These are phyloP conservation scores for Eurypyga helias DNA, from an alignment of 2,113 vertebrate species.

Conservation along the genomic window DNA sequence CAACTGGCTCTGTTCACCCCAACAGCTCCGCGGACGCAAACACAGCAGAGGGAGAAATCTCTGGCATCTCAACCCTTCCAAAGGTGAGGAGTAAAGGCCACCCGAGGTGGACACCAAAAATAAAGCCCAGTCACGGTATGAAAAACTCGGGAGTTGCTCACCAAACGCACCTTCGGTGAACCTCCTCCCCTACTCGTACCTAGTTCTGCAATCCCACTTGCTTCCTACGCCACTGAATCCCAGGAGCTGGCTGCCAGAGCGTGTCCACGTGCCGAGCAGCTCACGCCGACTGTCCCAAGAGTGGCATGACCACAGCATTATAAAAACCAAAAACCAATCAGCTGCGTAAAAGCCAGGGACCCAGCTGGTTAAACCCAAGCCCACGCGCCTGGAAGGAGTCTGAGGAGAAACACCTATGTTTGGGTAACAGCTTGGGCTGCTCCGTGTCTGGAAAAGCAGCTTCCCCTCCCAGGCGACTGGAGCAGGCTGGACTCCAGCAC, in stretches of 20 bases:
- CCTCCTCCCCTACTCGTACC: rapidly evolving
- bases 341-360: not conserved
- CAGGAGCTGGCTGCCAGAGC: not conserved
- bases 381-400: too few species aligned
- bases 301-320: not conserved
- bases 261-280: rapidly evolving
- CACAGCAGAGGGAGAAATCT: not conserved
- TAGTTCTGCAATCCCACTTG: not conserved
- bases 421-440: too few species aligned
- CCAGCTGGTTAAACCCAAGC: too few species aligned
- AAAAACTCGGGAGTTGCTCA: not conserved
- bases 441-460: not conserved
- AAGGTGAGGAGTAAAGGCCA: not conserved
- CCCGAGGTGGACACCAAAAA: not conserved
- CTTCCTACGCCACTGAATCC: not conserved
- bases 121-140: rapidly evolving
- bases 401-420: not conserved
- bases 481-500: rapidly evolving
- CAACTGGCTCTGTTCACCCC: rapidly evolving
- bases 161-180: not conserved
- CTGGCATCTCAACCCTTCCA: not conserved
- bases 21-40: not conserved
- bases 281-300: rapidly evolving
- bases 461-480: rapidly evolving
- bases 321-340: not conserved